Conservation (phyloP, 2,888 invertebrate species). For the Rotaria magnacalcarata region DNA sequence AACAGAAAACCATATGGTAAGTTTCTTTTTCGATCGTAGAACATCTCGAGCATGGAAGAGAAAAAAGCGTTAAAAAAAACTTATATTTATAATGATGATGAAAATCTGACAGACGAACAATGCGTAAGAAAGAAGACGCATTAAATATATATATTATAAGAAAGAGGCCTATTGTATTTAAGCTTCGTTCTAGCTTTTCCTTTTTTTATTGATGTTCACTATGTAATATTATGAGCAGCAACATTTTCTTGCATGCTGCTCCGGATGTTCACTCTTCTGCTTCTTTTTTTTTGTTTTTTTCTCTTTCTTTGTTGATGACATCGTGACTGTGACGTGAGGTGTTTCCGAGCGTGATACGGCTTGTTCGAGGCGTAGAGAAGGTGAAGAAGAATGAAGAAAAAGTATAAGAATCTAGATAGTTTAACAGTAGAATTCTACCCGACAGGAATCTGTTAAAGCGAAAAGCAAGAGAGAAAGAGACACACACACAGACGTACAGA, state of each 20-base stretch:
- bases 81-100: neutral
- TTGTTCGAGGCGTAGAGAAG: neutral
- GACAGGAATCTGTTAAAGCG: neutral
- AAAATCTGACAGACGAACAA: neutral
- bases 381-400: neutral
- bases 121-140: neutral
- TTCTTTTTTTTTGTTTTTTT: neutral
- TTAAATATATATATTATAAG: neutral
- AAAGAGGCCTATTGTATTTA: neutral
- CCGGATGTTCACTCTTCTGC: constrained; percentile 15
- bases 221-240: neutral
- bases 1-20: neutral
- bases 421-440: neutral
- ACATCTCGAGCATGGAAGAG: neutral
- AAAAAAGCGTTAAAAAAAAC: neutral
- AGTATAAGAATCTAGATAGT: neutral
- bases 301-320: neutral
- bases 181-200: neutral
- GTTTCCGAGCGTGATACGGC: neutral
- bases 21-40: neutral
- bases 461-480: neutral
- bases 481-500: neutral
- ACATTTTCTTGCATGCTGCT: neutral
- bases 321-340: neutral
- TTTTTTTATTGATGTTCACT: neutral